A percentile compares a stretch with the other conserved stretches of the same genome.
Evolutionary conservation across 1,140 invertebrate genomes (phyloP).

Genomic region (Oppia nitens): DNA sequence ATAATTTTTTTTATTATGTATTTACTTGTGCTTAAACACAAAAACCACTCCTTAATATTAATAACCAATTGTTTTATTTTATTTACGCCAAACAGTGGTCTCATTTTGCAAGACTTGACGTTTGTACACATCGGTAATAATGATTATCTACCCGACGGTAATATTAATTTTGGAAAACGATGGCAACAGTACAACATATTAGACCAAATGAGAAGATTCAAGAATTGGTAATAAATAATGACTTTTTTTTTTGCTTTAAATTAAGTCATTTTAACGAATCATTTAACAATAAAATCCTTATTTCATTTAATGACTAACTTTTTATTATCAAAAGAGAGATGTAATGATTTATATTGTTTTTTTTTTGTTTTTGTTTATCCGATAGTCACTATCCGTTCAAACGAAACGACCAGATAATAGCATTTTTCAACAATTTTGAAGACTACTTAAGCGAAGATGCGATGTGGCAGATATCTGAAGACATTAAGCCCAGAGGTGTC

Average conservation of each 20-base stretch:
- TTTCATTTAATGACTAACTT: too few relatives aligned
- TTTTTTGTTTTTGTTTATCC: slow-evolving; percentile 8
- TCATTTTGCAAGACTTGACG: slow-evolving; percentile 94
- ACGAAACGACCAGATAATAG: slow-evolving; percentile 67
- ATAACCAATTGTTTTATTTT: background rate
- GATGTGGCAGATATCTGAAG: slow-evolving; percentile 93
- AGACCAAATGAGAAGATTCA: slow-evolving; percentile 91
- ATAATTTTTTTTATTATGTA: too few relatives aligned
- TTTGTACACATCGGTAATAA: slow-evolving; percentile 96
- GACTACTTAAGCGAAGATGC: slow-evolving; percentile 85
- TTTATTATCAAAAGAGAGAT: too few relatives aligned
- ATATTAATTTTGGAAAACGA: slow-evolving; percentile 89
- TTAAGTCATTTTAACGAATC: too few relatives aligned
- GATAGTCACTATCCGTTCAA: slow-evolving; percentile 22
- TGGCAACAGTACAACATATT: slow-evolving; percentile 97
- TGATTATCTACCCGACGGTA: slow-evolving; percentile 65
- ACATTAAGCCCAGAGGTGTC: slow-evolving; percentile 69
- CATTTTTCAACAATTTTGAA: slow-evolving; percentile 92
- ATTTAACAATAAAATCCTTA: too few relatives aligned
- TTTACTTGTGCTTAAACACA: background rate
- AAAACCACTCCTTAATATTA: background rate
- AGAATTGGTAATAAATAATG: slow-evolving; percentile 55
- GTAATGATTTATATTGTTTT: too few relatives aligned
- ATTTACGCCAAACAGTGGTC: slow-evolving; percentile 51
- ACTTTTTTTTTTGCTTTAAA: background rate